Evolutionary conservation across 2,113 vertebrate species (phyloP).

Genomic region (Stegostoma tigrinum): DNA sequence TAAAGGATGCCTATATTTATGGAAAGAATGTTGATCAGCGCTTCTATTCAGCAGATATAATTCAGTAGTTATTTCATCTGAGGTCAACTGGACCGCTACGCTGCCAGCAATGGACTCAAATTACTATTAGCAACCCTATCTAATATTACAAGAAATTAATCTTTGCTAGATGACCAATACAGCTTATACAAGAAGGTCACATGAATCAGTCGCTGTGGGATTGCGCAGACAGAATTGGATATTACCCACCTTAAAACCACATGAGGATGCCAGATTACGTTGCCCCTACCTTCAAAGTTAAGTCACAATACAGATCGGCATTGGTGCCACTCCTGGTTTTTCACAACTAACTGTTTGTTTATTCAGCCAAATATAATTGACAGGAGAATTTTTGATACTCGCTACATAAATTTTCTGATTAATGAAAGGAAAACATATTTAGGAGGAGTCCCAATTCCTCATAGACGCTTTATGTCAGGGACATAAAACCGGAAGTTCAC

Average conservation of each 20-base stretch:
- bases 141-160: background rate
- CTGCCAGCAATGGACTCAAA: background rate
- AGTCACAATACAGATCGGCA: background rate
- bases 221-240: background rate
- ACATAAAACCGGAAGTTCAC: background rate
- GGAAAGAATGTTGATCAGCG: background rate
- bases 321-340: background rate
- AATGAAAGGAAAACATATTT: background rate
- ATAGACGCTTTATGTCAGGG: background rate
- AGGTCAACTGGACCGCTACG: background rate
- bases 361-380: background rate
- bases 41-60: background rate
- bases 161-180: background rate
- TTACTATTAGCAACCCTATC: background rate
- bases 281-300: background rate
- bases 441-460: background rate
- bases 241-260: background rate
- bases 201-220: background rate
- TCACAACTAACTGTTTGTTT: background rate
- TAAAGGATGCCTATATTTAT: background rate
- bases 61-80: background rate
- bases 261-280: background rate
- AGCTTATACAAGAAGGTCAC: background rate
- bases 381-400: background rate
- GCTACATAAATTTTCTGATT: background rate